These are phyloP conservation scores for Clunio marinus DNA, from an alignment of 2,888 invertebrate species.

Conservation along the genomic window DNA sequence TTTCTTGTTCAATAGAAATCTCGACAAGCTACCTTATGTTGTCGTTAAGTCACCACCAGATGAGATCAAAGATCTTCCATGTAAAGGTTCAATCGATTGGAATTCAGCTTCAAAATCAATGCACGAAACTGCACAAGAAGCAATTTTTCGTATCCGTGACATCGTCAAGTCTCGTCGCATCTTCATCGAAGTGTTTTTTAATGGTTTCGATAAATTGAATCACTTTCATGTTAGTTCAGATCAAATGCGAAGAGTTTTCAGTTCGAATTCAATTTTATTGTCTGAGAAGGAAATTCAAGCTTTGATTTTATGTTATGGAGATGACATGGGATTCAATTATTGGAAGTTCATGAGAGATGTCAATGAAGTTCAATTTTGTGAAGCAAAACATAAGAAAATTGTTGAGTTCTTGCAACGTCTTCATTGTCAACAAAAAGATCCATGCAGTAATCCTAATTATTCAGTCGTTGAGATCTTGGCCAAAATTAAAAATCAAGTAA, in stretches of 20 bases:
- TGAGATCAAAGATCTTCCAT: conserved; percentile 53
- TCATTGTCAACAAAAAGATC: conserved; percentile 46
- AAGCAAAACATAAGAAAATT: conserved; percentile 38
- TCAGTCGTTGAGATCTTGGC: conserved; percentile 66
- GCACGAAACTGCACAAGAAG: conserved; percentile 59
- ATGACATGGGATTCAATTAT: conserved; percentile 73
- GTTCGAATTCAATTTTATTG: conserved; percentile 63
- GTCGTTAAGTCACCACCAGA: conserved; percentile 56
- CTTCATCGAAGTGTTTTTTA: conserved; percentile 63
- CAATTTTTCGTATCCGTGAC: conserved; percentile 60
- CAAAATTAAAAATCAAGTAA: conserved; percentile 67
- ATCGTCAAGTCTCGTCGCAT: conserved; percentile 60
- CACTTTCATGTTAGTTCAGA: conserved; percentile 67
- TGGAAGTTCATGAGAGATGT: conserved; percentile 63
- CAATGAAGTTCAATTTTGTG: not conserved
- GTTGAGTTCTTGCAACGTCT: conserved; percentile 45
- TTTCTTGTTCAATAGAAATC: conserved; percentile 60
- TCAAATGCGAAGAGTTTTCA: conserved; percentile 67
- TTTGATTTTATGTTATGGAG: conserved; percentile 65
- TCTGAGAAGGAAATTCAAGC: conserved; percentile 64
- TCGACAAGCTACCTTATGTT: conserved; percentile 65
- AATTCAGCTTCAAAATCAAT: conserved; percentile 45
- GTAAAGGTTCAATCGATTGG: conserved; percentile 55
- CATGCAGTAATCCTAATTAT: conserved; percentile 51
- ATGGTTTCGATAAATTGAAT: conserved; percentile 64